phyloP scores from a whole-genome alignment of 2,888 invertebrate species.

The Aphelenchoides bicaudatus region DNA sequence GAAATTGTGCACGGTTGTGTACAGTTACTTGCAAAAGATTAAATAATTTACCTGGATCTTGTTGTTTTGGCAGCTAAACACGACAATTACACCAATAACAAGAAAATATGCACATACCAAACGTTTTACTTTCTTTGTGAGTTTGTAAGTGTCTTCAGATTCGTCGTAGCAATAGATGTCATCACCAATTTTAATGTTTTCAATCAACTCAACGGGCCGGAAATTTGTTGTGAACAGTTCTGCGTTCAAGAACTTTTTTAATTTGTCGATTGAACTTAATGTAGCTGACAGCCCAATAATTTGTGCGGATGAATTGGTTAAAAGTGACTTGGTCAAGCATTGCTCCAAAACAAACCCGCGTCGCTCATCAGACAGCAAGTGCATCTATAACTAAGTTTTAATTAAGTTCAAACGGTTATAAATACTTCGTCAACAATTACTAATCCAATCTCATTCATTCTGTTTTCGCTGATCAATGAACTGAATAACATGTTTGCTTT shows the following conservation, averaged over 20 bases:
- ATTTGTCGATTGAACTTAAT: slow-evolving; percentile 80
- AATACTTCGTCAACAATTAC: slow-evolving; percentile 76
- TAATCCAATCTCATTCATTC: slow-evolving; percentile 76
- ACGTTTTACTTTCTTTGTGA: neutral
- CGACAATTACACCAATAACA: neutral
- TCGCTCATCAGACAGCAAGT: slow-evolving; percentile 78
- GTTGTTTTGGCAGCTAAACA: neutral
- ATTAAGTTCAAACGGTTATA: slow-evolving; percentile 1
- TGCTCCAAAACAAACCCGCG: slow-evolving; percentile 82
- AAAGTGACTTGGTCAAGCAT: slow-evolving; percentile 74
- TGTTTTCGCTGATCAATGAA: slow-evolving; percentile 74
- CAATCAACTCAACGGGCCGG: slow-evolving; percentile 24
- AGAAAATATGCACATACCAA: neutral
- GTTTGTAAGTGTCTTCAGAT: slow-evolving; percentile 4
- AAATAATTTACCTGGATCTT: slow-evolving; percentile 8
- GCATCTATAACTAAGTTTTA: slow-evolving; percentile 63
- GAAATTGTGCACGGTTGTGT: slow-evolving; percentile 22
- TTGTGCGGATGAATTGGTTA: slow-evolving; percentile 72
- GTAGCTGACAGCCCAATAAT: slow-evolving; percentile 96
- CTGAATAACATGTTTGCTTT: slow-evolving; percentile 78
- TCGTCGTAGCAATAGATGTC: slow-evolving; percentile 22
- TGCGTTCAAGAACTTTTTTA: slow-evolving; percentile 71
- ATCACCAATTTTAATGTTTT: slow-evolving; percentile 26
- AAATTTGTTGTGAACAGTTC: slow-evolving; percentile 31
- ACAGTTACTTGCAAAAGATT: slow-evolving; percentile 11